Percentiles rank a stretch among this genome's conserved stretches.
Conservation (phyloP, 2,797 vertebrate species). For the Myotis findleyi region DNA sequence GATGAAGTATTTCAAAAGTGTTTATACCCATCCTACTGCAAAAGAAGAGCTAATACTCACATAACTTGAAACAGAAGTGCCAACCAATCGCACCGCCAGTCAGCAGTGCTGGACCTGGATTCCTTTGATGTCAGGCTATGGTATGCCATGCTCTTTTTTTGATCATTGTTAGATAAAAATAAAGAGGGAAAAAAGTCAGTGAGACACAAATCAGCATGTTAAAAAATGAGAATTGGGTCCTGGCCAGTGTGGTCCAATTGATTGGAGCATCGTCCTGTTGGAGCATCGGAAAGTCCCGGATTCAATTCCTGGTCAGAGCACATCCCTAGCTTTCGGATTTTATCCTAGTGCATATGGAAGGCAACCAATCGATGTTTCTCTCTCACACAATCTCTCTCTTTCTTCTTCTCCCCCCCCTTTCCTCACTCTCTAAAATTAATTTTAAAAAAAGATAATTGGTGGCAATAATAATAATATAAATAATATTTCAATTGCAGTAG, state of each 20-base stretch:
- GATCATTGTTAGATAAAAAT: conserved; percentile 23
- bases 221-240: background rate
- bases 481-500: background rate
- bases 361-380: background rate
- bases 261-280: background rate
- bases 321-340: background rate
- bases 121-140: background rate
- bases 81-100: background rate
- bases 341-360: background rate
- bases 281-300: background rate
- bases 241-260: background rate
- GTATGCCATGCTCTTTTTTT: background rate
- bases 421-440: background rate
- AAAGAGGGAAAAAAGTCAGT: background rate
- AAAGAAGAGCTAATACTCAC: background rate
- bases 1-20: conserved; percentile 48
- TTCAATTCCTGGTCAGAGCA: background rate
- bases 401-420: background rate
- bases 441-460: background rate
- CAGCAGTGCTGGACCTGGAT: background rate
- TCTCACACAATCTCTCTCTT: background rate
- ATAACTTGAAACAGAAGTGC: background rate
- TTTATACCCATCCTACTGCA: conserved; percentile 21
- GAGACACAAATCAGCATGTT: background rate
- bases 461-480: background rate